A percentile compares a stretch with the other conserved stretches of the same genome.
Evolutionary conservation across 2,888 invertebrate genomes (phyloP).

Genomic region (Lissocephala sabroskyi): DNA sequence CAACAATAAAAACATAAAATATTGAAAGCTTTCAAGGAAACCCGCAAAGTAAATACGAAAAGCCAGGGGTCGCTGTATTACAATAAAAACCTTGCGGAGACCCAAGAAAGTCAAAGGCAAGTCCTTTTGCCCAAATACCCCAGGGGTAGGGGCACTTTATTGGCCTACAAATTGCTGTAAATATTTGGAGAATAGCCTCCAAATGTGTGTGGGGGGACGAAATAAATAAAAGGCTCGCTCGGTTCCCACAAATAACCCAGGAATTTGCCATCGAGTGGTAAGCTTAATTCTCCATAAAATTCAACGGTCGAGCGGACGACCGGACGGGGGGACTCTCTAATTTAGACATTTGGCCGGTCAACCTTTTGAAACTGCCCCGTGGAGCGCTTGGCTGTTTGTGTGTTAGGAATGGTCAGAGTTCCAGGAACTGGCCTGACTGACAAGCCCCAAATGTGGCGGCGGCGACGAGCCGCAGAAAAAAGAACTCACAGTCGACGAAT

Average conservation of each 20-base stretch:
- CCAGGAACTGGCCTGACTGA: conserved; percentile 25
- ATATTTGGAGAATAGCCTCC: conserved; percentile 47
- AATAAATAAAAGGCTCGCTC: conserved; percentile 4
- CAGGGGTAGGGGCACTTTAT: no score
- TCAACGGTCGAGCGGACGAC: not conserved
- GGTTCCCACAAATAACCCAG: conserved; percentile 49
- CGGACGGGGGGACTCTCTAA: conserved; percentile 28
- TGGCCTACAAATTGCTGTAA: conserved; percentile 62
- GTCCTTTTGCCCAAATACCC: no score
- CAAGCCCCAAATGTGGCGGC: conserved; percentile 48
- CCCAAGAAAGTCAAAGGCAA: no score
- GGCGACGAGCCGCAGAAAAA: not conserved
- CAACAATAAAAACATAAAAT: conserved; percentile 56
- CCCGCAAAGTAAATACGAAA: not conserved
- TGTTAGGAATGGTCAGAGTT: conserved; percentile 32
- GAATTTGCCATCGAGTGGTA: conserved; percentile 53
- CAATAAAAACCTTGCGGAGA: no score
- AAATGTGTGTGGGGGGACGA: not conserved
- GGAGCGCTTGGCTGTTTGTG: no score
- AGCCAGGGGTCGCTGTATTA: not conserved
- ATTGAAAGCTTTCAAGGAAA: conserved; percentile 37
- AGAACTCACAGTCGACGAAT: conserved; percentile 28
- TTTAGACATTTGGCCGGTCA: conserved; percentile 56
- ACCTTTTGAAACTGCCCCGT: conserved; percentile 41
- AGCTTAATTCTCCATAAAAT: conserved; percentile 63